These are phyloP conservation scores for Cephus pygmeus DNA, from an alignment of 2,888 invertebrate species.

Conservation along the genomic window DNA sequence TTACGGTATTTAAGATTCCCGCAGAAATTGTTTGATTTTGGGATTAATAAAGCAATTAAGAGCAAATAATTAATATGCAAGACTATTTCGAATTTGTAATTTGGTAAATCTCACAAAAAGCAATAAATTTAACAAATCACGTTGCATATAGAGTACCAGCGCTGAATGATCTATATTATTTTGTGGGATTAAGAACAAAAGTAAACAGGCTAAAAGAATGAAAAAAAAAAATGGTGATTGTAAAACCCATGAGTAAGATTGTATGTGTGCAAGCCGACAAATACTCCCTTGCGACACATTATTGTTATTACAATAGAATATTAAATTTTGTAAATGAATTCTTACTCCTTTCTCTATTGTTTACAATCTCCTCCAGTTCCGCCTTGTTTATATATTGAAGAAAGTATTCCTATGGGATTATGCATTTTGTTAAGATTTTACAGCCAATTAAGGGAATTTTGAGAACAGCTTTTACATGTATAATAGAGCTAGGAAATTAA, in stretches of 20 bases:
- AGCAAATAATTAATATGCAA: background rate
- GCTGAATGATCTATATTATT: background rate
- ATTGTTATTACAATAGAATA: background rate
- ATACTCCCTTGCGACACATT: conserved; percentile 19
- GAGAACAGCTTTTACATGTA: background rate
- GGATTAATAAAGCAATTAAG: background rate
- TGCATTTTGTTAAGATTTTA: conserved; percentile 26
- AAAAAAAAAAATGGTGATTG: background rate
- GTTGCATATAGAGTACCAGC: background rate
- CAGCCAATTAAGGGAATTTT: conserved; percentile 7
- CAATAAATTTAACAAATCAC: background rate
- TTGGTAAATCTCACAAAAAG: background rate
- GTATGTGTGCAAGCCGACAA: conserved; percentile 18
- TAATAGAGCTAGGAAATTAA: background rate
- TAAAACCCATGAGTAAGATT: conserved; percentile 2
- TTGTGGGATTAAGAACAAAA: background rate
- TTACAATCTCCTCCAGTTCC: conserved; percentile 37
- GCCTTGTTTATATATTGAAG: conserved; percentile 37
- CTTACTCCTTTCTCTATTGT: conserved; percentile 42
- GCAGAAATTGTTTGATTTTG: background rate
- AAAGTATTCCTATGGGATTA: conserved; percentile 40
- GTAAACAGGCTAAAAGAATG: background rate
- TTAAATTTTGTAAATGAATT: conserved; percentile 22
- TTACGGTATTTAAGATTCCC: background rate
- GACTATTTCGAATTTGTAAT: background rate